phyloP scores from a whole-genome alignment of 2,113 vertebrate genomes.

The Peucedramus taeniatus region DNA sequence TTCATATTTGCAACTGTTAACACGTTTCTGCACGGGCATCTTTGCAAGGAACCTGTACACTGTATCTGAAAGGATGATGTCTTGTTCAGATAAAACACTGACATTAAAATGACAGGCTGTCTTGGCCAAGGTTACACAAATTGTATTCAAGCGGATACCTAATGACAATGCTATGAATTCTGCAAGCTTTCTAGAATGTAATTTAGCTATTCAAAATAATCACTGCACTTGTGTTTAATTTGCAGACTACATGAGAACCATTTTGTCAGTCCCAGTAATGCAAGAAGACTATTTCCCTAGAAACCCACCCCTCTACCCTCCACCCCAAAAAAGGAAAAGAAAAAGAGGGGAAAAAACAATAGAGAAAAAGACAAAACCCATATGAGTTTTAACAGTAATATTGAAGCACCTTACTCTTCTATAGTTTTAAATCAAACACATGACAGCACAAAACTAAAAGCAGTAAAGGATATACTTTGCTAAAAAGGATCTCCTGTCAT shows the following conservation, averaged over 20 bases:
- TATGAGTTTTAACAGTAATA: slow-evolving; percentile 72
- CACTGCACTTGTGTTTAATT: slow-evolving; percentile 86
- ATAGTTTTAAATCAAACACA: slow-evolving; percentile 76
- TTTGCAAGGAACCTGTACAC: slow-evolving; percentile 78
- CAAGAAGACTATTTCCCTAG: slow-evolving; percentile 77
- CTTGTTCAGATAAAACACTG: slow-evolving; percentile 88
- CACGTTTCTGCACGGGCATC: slow-evolving; percentile 80
- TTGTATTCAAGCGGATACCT: slow-evolving; percentile 86
- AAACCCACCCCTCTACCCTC: slow-evolving; percentile 64
- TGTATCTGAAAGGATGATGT: slow-evolving; percentile 84
- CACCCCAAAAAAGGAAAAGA: slow-evolving; percentile 52
- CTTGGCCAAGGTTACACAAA: slow-evolving; percentile 96
- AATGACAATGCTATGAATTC: slow-evolving; percentile 91
- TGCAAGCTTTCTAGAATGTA: slow-evolving; percentile 89
- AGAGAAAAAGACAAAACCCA: slow-evolving; percentile 69
- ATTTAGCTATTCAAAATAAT: slow-evolving; percentile 93
- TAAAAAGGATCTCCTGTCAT: slow-evolving; percentile 79
- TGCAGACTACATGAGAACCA: slow-evolving; percentile 80
- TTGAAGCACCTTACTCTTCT: slow-evolving; percentile 76
- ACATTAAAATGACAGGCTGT: slow-evolving; percentile 91
- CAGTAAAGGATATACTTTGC: slow-evolving; percentile 78
- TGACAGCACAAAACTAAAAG: slow-evolving; percentile 76
- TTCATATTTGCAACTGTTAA: slow-evolving; percentile 89
- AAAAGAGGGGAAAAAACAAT: not conserved
- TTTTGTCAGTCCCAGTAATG: slow-evolving; percentile 80